Percentiles rank a stretch among this genome's conserved stretches.
Conservation (phyloP, 2,797 vertebrate species). For the Sebastes baramenuke region DNA sequence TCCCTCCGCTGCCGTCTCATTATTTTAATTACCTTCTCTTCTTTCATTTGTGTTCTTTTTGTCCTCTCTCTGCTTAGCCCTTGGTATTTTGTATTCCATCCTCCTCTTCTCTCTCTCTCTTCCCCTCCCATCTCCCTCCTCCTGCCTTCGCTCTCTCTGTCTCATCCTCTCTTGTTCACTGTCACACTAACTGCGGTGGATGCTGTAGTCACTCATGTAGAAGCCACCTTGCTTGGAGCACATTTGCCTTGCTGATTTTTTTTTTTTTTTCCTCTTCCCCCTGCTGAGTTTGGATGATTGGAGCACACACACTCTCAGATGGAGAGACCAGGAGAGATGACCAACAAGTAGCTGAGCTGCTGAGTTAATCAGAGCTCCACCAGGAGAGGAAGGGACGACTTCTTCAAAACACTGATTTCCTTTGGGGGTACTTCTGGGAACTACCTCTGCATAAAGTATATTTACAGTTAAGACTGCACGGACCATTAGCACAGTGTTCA, state of each 20-base stretch:
- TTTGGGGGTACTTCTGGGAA: background rate
- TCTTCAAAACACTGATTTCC: background rate
- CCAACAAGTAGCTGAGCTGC: constrained; percentile 67
- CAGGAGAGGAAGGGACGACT: constrained; percentile 8
- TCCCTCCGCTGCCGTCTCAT: constrained; percentile 40
- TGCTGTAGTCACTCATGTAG: constrained; percentile 73
- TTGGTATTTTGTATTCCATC: constrained; percentile 70
- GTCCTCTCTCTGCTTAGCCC: constrained; percentile 43
- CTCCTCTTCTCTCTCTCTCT: constrained; percentile 48
- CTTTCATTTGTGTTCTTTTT: constrained; percentile 41
- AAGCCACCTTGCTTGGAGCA: constrained; percentile 75
- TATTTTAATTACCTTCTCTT: constrained; percentile 63
- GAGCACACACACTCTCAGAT: constrained; percentile 37
- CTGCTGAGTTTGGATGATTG: constrained; percentile 59
- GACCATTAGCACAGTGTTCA: background rate
- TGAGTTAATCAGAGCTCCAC: constrained; percentile 23
- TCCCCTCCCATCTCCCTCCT: constrained; percentile 42
- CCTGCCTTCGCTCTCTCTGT: constrained; percentile 56
- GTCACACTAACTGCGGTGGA: constrained; percentile 73
- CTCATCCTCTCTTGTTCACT: constrained; percentile 72
- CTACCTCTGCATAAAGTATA: background rate
- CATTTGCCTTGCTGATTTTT: constrained; percentile 55
- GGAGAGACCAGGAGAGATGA: constrained; percentile 30
- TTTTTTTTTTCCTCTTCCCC: background rate
- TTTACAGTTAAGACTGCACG: background rate